A percentile compares a stretch with the other conserved stretches of the same genome.
Conservation (phyloP, 2,797 vertebrate species). For the Sebastes baramenuke region DNA sequence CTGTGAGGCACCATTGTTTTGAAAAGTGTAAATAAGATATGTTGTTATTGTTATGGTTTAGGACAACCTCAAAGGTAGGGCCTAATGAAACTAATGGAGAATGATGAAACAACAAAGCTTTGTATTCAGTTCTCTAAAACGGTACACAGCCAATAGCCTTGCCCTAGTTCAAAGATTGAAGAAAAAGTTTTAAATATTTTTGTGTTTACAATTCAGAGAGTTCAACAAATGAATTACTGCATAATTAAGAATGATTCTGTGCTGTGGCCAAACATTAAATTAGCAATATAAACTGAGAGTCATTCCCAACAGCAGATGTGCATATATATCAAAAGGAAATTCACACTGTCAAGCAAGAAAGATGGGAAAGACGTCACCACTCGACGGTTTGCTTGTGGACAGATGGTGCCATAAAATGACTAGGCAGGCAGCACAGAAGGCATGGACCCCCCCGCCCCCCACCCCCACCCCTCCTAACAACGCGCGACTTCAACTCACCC, state of each 20-base stretch:
- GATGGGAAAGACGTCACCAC: conserved; percentile 69
- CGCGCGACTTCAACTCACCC: conserved; percentile 41
- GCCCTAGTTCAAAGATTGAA: conserved; percentile 24
- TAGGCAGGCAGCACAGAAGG: conserved; percentile 76
- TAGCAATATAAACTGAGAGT: conserved; percentile 49
- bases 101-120: conserved; percentile 26
- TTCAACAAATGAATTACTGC: conserved; percentile 43
- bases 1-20: neutral
- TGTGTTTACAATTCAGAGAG: conserved; percentile 27
- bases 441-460: conserved; percentile 28
- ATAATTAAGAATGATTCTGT: conserved; percentile 42
- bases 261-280: conserved; percentile 54
- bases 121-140: conserved; percentile 23
- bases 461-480: conserved; percentile 1
- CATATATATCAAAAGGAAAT: conserved; percentile 66
- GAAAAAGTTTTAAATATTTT: conserved; percentile 6
- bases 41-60: neutral
- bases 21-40: neutral
- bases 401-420: conserved; percentile 82
- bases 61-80: neutral
- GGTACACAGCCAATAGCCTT: neutral
- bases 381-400: conserved; percentile 75
- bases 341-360: conserved; percentile 56
- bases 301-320: conserved; percentile 64
- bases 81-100: neutral